phyloP scores from a whole-genome alignment of 2,888 invertebrate genomes.

The Rhimphoctona megacephalus region DNA sequence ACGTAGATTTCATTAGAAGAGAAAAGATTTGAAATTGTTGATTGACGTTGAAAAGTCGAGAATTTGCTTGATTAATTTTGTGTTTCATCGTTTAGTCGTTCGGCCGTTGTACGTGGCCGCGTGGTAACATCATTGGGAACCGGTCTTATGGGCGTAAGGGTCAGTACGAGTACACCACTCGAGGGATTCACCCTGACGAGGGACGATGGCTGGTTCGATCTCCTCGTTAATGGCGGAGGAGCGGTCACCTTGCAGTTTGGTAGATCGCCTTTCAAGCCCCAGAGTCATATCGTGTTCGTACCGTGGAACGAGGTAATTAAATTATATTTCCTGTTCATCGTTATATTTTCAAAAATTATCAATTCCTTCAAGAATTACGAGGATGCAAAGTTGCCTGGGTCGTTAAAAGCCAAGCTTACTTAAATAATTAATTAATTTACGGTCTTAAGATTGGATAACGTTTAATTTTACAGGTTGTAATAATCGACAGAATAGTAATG shows the following conservation, averaged over 20 bases:
- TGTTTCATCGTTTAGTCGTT: conserved; percentile 89
- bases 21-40: conserved; percentile 29
- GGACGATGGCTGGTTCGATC: conserved; percentile 98
- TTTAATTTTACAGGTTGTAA: conserved; percentile 89
- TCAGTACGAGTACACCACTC: conserved; percentile 96
- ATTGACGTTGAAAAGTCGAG: conserved; percentile 12
- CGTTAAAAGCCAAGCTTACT: neutral
- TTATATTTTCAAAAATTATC: conserved; percentile 3
- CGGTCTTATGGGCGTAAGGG: conserved; percentile 97
- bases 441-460: neutral
- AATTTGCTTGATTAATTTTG: conserved; percentile 59
- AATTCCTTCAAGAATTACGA: conserved; percentile 4
- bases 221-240: conserved; percentile 99
- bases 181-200: conserved; percentile 98
- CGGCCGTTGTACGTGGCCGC: conserved; percentile 98
- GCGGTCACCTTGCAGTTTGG: conserved; percentile 98
- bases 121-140: conserved; percentile 96
- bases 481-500: conserved; percentile 95
- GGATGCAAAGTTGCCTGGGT: neutral
- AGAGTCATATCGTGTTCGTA: conserved; percentile 94
- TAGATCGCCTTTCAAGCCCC: conserved; percentile 94
- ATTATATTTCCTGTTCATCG: conserved; percentile 30
- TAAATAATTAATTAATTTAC: neutral
- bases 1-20: conserved; percentile 62
- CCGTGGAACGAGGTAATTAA: conserved; percentile 96